Conservation (phyloP, 2,888 invertebrate species). For the Clivina fossor region DNA sequence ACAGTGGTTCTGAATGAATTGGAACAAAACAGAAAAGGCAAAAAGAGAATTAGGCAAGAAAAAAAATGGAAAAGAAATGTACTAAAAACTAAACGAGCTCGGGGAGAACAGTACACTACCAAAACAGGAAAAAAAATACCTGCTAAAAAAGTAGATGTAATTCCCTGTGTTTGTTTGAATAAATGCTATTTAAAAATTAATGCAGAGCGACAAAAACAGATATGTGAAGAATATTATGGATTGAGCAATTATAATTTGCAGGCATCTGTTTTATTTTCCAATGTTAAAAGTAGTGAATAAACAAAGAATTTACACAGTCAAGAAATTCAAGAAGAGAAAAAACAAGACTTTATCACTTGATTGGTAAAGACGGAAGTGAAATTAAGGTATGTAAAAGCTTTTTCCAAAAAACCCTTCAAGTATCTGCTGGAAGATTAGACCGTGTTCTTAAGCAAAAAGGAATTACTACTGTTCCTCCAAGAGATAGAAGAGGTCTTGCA, state of each 20-base stretch:
- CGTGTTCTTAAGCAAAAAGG: slow-evolving; percentile 6
- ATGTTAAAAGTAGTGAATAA: slow-evolving; percentile 7
- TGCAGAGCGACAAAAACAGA: slow-evolving; percentile 15
- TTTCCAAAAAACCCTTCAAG: slow-evolving; percentile 9
- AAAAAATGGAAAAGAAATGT: too few relatives aligned
- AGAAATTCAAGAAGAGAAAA: slow-evolving; percentile 10
- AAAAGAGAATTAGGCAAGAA: too few relatives aligned
- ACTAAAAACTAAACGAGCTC: too few relatives aligned
- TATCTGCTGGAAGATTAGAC: slow-evolving; percentile 1
- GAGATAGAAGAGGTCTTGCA: slow-evolving; percentile 12
- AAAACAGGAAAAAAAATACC: too few relatives aligned
- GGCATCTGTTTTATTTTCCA: slow-evolving; percentile 7
- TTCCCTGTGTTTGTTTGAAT: slow-evolving; percentile 9
- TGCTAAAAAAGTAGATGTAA: too few relatives aligned
- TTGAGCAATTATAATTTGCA: slow-evolving; percentile 10
- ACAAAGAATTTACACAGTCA: slow-evolving; percentile 8
- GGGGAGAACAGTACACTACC: too few relatives aligned
- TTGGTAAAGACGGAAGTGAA: slow-evolving; percentile 10
- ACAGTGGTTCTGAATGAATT: too few relatives aligned
- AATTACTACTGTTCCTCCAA: slow-evolving; percentile 11
- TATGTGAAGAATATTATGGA: slow-evolving; percentile 11
- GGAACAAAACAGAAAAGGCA: too few relatives aligned
- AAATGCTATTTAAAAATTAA: slow-evolving; percentile 12
- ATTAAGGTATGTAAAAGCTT: slow-evolving; percentile 18
- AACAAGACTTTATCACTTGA: too few relatives aligned